A percentile compares a stretch with the other conserved stretches of the same genome.
Conservation (phyloP, 1,140 invertebrate species). For the Sinella curviseta region DNA sequence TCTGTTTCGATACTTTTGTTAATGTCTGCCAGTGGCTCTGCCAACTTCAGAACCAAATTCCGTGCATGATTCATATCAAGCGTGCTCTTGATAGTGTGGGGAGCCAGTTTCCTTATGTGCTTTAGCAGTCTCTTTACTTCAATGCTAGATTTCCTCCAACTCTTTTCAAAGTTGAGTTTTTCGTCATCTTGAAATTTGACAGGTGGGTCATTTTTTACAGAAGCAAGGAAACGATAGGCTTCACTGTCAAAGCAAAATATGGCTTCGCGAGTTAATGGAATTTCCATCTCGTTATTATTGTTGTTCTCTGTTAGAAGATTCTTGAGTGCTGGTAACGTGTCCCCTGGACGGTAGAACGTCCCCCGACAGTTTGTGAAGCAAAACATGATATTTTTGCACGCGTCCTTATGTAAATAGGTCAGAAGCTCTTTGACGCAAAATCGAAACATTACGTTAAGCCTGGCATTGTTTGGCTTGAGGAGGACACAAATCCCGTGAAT, state of each 20-base stretch:
- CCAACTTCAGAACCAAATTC: slow-evolving; percentile 1
- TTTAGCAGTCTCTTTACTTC: slow-evolving; percentile 24
- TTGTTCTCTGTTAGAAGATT: slow-evolving; percentile 21
- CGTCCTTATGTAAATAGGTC: slow-evolving; percentile 48
- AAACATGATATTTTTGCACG: slow-evolving; percentile 50
- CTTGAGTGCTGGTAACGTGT: slow-evolving; percentile 32
- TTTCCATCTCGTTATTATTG: slow-evolving; percentile 5
- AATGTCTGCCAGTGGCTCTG: slow-evolving; percentile 31
- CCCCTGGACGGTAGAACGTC: slow-evolving; percentile 46
- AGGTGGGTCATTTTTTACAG: slow-evolving; percentile 18
- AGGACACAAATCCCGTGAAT: slow-evolving; percentile 51
- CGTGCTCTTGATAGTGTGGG: slow-evolving; percentile 35
- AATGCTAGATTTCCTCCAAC: slow-evolving; percentile 22
- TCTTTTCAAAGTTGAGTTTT: background rate
- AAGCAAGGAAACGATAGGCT: slow-evolving; percentile 39
- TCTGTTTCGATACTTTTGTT: slow-evolving; percentile 31
- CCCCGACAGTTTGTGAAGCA: slow-evolving; percentile 46
- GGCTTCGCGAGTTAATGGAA: slow-evolving; percentile 27
- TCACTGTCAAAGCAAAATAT: slow-evolving; percentile 45
- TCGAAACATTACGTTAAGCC: slow-evolving; percentile 44
- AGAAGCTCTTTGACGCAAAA: slow-evolving; percentile 52
- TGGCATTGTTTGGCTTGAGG: slow-evolving; percentile 48
- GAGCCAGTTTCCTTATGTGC: background rate
- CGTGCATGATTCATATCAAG: slow-evolving; percentile 37
- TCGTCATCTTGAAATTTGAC: slow-evolving; percentile 11